Evolutionary conservation across 2,888 invertebrate species (phyloP), one percentile per base, ranked within the genome.

Genomic region (Ornithoptera alexandrae): DNA sequence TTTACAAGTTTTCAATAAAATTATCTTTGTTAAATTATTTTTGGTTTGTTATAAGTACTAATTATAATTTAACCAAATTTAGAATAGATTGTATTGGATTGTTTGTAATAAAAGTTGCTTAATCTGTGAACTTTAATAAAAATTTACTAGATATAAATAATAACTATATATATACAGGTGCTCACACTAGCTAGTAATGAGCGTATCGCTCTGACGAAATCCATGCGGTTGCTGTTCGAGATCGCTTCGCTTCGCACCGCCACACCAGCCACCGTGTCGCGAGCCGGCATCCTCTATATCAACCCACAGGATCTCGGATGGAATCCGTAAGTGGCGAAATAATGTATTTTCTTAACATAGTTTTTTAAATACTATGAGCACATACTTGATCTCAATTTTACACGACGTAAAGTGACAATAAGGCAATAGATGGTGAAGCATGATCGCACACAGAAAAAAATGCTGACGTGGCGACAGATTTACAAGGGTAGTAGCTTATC

Each of bases 261-360:
- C 0, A 98, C 98, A 0, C 98, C 98, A 2, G 98, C 98, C 0
- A 98, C 98, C 0, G 98, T 98, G 0, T 98, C 98, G 0, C 93
- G 98, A 67, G 98, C 98, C 72, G 98, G 98, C 70, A 98, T 98
- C 79, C 93, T 98, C 18, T 98, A 97, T 83, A 97, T 98, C 73
- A 98, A 98, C 90, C 97, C 97, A 0, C 96, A 97, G 74, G 98
- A 98, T 90, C 94, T 98, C 67, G 98, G 98, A 4, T 98, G 98
- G 98, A 97, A 96, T 88, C 98, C 98, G 90, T 97, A 88, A 95
- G 96, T 93, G 20, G 15, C 0, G 4, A 53, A 7, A 6, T n/a
- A 53, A 53, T n/a, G 30, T 30, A 53, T 53, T 53, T 5, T 53
- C n/a, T 6, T 12, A 53, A 53, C 0, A 4, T 53, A 53, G 1